A percentile compares a stretch with the other conserved stretches of the same genome.
Conservation (phyloP, 2,888 invertebrate genomes). For the Linnaemya tessellans region DNA sequence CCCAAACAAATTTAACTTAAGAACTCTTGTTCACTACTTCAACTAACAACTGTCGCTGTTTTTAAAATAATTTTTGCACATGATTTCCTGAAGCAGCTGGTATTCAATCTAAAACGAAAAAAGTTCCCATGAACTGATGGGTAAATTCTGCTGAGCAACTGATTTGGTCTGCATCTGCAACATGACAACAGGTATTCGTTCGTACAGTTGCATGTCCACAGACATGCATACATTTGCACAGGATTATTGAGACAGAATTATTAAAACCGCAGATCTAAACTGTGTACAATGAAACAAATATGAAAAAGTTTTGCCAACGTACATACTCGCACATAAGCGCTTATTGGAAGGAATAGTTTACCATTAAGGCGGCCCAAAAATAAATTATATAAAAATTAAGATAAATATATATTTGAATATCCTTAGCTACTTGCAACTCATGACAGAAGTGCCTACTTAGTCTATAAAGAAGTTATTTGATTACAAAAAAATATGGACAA, state of each 20-base stretch:
- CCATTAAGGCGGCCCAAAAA: conserved; percentile 3
- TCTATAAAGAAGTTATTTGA: too few species aligned
- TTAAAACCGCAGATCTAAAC: conserved; percentile 58
- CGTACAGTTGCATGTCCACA: not conserved
- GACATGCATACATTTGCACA: not conserved
- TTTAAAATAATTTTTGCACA: too few species aligned
- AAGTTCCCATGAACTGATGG: not conserved
- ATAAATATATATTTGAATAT: not conserved
- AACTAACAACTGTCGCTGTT: too few species aligned
- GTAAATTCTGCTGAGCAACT: not conserved
- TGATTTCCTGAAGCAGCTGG: not conserved
- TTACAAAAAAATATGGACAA: too few species aligned
- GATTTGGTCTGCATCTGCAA: conserved; percentile 23
- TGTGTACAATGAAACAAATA: conserved; percentile 64
- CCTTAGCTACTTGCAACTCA: too few species aligned
- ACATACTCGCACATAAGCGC: not conserved
- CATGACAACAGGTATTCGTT: conserved; percentile 56
- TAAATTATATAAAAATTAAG: too few species aligned
- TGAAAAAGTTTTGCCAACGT: conserved; percentile 31
- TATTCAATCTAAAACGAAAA: not conserved
- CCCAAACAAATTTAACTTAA: too few species aligned
- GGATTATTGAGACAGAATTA: conserved; percentile 48
- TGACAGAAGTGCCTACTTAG: too few species aligned
- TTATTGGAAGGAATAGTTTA: conserved; percentile 3
- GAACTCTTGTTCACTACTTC: too few species aligned